These are phyloP conservation scores for Acanthurus tractus DNA, from an alignment of 2,797 vertebrate genomes.

Conservation along the genomic window DNA sequence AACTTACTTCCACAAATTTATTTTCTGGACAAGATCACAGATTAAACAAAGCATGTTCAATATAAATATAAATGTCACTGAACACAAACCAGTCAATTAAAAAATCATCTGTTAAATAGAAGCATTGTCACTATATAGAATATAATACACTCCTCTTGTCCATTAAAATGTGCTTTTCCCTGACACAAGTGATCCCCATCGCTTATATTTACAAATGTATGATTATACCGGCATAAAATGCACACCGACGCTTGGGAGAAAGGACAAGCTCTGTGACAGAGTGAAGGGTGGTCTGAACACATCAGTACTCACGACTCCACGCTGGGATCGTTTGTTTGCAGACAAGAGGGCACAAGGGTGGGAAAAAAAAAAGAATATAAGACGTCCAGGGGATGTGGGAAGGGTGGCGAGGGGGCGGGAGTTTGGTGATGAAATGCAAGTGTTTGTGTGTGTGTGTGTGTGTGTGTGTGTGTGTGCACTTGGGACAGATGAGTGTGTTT, in stretches of 20 bases:
- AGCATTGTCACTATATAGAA: constrained; percentile 3
- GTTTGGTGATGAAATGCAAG: constrained; percentile 50
- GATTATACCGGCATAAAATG: constrained; percentile 82
- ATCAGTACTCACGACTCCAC: constrained; percentile 83
- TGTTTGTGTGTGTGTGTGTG: constrained; percentile 50
- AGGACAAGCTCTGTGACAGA: constrained; percentile 75
- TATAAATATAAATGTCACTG: neutral
- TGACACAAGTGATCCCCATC: constrained; percentile 59
- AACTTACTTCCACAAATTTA: constrained; percentile 21
- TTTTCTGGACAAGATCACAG: constrained; percentile 4
- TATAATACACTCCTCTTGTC: constrained; percentile 35
- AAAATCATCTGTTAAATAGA: constrained; percentile 4
- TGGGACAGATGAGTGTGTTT: constrained; percentile 75
- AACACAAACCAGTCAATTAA: constrained; percentile 14
- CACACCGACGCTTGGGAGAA: constrained; percentile 78
- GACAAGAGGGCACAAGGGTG: constrained; percentile 87
- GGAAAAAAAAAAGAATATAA: constrained; percentile 78
- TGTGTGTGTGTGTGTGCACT: constrained; percentile 47
- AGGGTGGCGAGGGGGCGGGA: constrained; percentile 52
- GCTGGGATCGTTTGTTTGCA: constrained; percentile 87
- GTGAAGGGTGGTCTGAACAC: constrained; percentile 85
- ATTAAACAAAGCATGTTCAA: constrained; percentile 8
- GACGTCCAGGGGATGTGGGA: constrained; percentile 69
- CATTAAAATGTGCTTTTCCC: constrained; percentile 65
- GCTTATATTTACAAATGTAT: constrained; percentile 75